phyloP scores from a whole-genome alignment of 2,797 vertebrate genomes.

The Fistularia commersonii region DNA sequence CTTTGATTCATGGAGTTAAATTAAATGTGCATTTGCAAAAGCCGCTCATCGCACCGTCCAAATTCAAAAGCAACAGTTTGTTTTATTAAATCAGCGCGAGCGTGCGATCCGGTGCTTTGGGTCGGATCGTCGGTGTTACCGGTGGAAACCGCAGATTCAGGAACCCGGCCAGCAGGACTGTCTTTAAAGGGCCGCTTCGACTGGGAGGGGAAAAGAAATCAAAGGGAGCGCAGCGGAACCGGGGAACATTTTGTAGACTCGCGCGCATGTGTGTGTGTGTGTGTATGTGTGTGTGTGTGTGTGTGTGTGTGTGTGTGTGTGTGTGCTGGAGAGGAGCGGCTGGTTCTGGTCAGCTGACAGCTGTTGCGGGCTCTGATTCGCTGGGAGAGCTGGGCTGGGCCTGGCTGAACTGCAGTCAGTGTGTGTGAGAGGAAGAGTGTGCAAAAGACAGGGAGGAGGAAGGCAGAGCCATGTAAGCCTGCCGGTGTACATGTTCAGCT shows the following conservation, averaged over 20 bases:
- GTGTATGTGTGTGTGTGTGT: conserved; percentile 19
- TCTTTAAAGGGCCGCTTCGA: conserved; percentile 30
- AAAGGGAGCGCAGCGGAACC: conserved; percentile 45
- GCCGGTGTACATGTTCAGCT: conserved; percentile 86
- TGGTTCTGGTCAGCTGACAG: conserved; percentile 89
- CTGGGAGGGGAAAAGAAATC: conserved; percentile 25
- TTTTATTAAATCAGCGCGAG: conserved; percentile 27
- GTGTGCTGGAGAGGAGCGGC: conserved; percentile 30
- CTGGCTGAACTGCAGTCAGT: conserved; percentile 88
- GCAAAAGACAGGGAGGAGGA: conserved; percentile 13
- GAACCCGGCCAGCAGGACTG: conserved; percentile 27
- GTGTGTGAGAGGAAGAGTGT: conserved; percentile 40
- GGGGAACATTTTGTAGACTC: too few relatives aligned
- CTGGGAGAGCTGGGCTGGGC: conserved; percentile 72
- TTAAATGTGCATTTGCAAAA: conserved; percentile 18
- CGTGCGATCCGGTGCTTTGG: conserved; percentile 3
- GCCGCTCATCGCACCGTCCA: conserved; percentile 1
- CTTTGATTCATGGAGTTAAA: not conserved
- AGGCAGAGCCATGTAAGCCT: conserved; percentile 81
- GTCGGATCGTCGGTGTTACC: conserved; percentile 6
- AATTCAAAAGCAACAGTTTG: conserved; percentile 22
- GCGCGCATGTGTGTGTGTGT: too few relatives aligned
- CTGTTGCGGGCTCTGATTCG: conserved; percentile 72
- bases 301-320: conserved; percentile 13
- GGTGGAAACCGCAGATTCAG: too few relatives aligned